Percentiles rank a stretch among this genome's conserved stretches.
Evolutionary conservation across 1,140 invertebrate genomes (phyloP).

Genomic region (Ceratosolen solmsi): DNA sequence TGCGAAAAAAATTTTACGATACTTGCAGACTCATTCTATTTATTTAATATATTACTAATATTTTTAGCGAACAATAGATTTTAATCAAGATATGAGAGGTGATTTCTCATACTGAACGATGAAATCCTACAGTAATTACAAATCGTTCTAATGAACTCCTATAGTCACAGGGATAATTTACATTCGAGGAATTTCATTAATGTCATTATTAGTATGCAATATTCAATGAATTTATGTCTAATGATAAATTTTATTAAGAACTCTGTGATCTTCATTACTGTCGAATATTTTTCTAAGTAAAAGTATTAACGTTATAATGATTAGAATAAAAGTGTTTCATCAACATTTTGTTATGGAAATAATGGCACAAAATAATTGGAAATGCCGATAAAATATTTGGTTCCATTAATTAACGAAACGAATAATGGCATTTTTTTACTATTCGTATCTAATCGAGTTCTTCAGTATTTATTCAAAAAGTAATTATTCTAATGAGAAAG

Average conservation of each 20-base stretch:
- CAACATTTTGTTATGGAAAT: neutral
- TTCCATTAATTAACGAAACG: neutral
- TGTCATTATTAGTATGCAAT: slow-evolving; percentile 27
- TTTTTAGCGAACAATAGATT: slow-evolving; percentile 14
- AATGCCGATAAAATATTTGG: no score
- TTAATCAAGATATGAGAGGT: slow-evolving; percentile 23
- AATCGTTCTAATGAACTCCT: neutral
- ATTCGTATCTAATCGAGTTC: neutral
- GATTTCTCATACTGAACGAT: neutral
- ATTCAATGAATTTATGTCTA: slow-evolving; percentile 1
- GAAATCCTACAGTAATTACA: slow-evolving; percentile 29
- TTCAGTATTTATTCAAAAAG: slow-evolving; percentile 4
- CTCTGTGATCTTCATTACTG: neutral
- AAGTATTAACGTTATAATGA: neutral
- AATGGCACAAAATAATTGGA: no score
- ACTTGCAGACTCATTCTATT: neutral
- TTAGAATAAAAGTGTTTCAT: neutral
- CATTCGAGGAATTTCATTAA: slow-evolving; percentile 33
- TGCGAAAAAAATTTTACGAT: no score
- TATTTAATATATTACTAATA: neutral
- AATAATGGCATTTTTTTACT: neutral
- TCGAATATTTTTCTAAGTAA: neutral
- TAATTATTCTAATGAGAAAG: neutral
- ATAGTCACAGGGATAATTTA: slow-evolving; percentile 13
- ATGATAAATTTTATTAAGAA: slow-evolving; percentile 33